Evolutionary conservation across 2,888 invertebrate species (phyloP), one percentile per base, ranked within the genome.

Genomic region (Lamellibrachia columna): DNA sequence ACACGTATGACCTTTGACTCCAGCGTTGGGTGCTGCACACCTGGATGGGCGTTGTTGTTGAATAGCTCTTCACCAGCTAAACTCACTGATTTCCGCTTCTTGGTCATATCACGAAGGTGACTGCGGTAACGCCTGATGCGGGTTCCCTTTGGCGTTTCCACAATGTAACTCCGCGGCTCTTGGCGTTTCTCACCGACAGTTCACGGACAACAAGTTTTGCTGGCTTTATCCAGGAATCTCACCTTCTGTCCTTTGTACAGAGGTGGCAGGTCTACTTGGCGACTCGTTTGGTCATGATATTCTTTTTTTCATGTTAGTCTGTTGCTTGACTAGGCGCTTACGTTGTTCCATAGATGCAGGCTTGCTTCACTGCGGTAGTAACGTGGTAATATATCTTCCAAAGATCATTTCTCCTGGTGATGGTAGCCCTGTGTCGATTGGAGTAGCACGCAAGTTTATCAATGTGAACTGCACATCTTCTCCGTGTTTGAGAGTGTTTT

Each of bases 401-500:
- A 22, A 75, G 22, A 22, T 75, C 75, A 75, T 75, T n/a, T 75
- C 75, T 2, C 75, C 75, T 4, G 75, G 15, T 15, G 75, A 75
- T 75, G 75, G 75, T n/a, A 75, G 6, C 75, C 75, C 22, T 75
- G 75, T 22, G 75, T 75, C 75, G 75, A 75, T 75, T 22, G 75
- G 75, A n/a, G 28, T 91, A 53, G 91, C 91, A 9, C 91, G 53
- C 53, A 91, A 53, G 55, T 91, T 53, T 53, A 91, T 6, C 40
- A 91, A 7, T 91, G 91, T 55, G 8, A 91, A 15, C 91, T 91
- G 91, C n/a, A 52, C 40, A n/a, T 53, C 55, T 55, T 55, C 55
- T 52, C 91, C 53, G 9, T 55, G 8, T 55, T 7, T 9, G 91
- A 53, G 11, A 15, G 91, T 91, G 7, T 91, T 91, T 8, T 55